Percentiles rank a stretch among this genome's conserved stretches.
Evolutionary conservation across 30 jellyfish, hydroid and myxozoan genomes (phyloP).

Genomic region (Aurelia coerulea): DNA sequence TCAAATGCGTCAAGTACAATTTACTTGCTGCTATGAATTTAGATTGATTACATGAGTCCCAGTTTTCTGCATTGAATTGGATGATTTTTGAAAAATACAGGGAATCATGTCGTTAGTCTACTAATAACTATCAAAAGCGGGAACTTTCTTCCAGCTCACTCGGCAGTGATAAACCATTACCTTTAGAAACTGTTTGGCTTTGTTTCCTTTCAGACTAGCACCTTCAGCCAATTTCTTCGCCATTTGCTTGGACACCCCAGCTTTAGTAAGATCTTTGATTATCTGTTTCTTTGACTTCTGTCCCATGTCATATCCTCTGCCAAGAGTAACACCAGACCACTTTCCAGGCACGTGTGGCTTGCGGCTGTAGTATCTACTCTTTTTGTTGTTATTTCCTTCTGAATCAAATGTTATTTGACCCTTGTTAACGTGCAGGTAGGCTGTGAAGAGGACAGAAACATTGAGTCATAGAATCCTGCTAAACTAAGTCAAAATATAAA

Average conservation of each 20-base stretch:
- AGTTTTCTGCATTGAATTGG: no score
- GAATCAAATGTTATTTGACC: slow-evolving; percentile 78
- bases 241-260: slow-evolving; percentile 38
- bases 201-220: slow-evolving; percentile 36
- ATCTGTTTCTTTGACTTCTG: slow-evolving; percentile 52
- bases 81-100: no score
- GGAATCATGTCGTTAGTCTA: no score
- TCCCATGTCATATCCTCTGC: slow-evolving; percentile 82
- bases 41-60: no score
- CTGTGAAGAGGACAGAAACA: neutral
- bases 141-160: no score
- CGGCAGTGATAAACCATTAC: neutral
- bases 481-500: neutral
- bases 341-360: slow-evolving; percentile 69
- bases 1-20: no score
- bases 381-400: slow-evolving; percentile 73
- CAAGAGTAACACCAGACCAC: slow-evolving; percentile 80
- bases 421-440: slow-evolving; percentile 56
- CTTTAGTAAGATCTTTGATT: slow-evolving; percentile 45
- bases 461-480: neutral
- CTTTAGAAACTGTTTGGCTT: slow-evolving; percentile 52
- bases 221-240: slow-evolving; percentile 62
- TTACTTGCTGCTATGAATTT: no score
- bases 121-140: no score
- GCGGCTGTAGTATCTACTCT: slow-evolving; percentile 65